phyloP scores from a whole-genome alignment of 2,888 invertebrate species.

The Lampropteryx suffumata region DNA sequence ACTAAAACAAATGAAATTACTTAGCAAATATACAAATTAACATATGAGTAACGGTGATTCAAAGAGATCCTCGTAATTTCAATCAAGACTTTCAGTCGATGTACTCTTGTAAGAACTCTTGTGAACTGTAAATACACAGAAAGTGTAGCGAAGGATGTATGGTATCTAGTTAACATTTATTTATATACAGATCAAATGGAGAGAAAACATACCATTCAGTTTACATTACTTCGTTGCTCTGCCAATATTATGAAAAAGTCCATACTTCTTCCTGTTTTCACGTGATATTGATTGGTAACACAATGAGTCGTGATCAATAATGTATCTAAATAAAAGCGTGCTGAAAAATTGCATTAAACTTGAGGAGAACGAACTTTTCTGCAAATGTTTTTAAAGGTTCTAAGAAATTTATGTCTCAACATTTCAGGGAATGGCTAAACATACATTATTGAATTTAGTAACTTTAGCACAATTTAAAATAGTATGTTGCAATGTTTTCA shows the following conservation, averaged over 20 bases:
- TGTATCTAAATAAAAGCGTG: constrained; percentile 21
- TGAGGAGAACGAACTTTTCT: constrained; percentile 21
- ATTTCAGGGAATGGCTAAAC: too few species aligned
- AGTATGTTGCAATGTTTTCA: too few species aligned
- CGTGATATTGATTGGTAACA: constrained; percentile 15
- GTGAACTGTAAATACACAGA: too few species aligned
- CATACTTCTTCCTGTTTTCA: constrained; percentile 19
- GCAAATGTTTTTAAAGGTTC: constrained; percentile 20
- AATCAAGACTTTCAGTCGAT: too few species aligned
- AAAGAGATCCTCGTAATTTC: too few species aligned
- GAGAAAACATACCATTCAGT: constrained; percentile 6
- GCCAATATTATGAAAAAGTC: constrained; percentile 24
- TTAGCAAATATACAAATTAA: too few species aligned
- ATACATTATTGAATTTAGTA: too few species aligned
- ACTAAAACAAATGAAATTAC: too few species aligned
- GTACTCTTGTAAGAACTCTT: too few species aligned
- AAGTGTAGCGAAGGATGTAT: too few species aligned
- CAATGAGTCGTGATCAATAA: constrained; percentile 25
- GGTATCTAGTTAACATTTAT: not conserved
- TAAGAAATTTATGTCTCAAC: constrained; percentile 6
- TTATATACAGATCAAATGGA: not conserved
- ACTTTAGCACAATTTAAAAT: too few species aligned
- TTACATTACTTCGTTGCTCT: constrained; percentile 13
- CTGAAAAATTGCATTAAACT: constrained; percentile 27
- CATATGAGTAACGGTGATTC: too few species aligned